Base-by-base conservation (phyloP, 2,888 invertebrate species). In the Amblyjoppa fuscipennis region DNA sequence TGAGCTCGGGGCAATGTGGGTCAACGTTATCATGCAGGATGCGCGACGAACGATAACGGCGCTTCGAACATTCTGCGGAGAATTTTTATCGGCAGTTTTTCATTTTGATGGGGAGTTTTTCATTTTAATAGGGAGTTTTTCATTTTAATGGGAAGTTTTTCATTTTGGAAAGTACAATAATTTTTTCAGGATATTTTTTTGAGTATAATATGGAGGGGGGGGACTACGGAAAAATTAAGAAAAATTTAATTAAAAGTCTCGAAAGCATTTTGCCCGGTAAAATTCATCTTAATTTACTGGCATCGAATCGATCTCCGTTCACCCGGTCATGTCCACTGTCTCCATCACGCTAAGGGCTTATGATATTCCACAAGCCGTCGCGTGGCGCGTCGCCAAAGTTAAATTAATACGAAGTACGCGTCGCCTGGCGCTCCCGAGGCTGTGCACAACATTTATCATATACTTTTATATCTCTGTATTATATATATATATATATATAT, bases 401-500 rank as follows among this genome's bases (percentile, higher is more conserved):
- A 89, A 92, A 92, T 92, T 92, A 91, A 91, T 91, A 90, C 87
- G 88, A 86, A 64, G 70, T 64, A 69, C 77, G 70, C 76, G 76
- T 78, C 68, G 78, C 81, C 84, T 45, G 41, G 59, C 51, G 64
- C 11, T 20, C n/a, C 51, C 34, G 38, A 31, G 34, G 31, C 49
- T 51, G 31, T 75, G 34, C 64, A 4, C 64, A 31, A 64, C 34
- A 31, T 64, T 64, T 34, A 64, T 64, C 16, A 64, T 64, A 64
- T 34, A 31, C 64, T 31, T 64, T 49, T 16, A 16, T 49, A 16
- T 16, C 16, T 49, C 16, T 49, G 16, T 49, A 2, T 45, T 11
- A 11, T 41, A 41, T 41, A 11, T 11, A 41, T 41, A 11, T 16
- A 16, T 49, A 49, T 16, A 13, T 49, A 16, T 49, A 16, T 49